Base-by-base conservation (phyloP, 2,797 vertebrate genomes). In the Erethizon dorsatum region DNA sequence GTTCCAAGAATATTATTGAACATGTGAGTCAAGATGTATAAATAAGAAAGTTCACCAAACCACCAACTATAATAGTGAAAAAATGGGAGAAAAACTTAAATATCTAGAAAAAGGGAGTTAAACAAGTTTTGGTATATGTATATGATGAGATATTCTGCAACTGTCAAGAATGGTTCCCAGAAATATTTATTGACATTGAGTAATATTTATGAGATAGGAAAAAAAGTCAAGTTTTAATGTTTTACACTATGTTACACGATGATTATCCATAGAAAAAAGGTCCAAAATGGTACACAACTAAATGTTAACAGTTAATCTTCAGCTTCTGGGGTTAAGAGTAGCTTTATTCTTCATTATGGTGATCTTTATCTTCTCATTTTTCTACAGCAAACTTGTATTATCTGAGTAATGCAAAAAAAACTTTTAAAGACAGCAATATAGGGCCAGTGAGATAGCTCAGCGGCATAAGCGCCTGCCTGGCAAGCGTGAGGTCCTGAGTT, bases 261-360 rank as follows among this genome's bases (percentile, higher is more conserved):
- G 67, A 86, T 69, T 75, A 79, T 67, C 14, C 28, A 54, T 3
- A 47, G 33, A 89, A 83, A 75, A 83, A 67, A 84, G 33, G 24
- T 63, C 63, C 85, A 69, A n/a, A 88, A 54, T 9, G 11, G 15
- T 57, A 65, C 33, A 80, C 1, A 78, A 52, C 15, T 86, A 78
- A 67, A 67, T 65, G 54, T 69, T 56, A 93, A 80, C 5, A 56
- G 59, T 57, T 89, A 41, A 52, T 83, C 50, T 95, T 95, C 90
- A 47, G 45, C 33, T 95, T 10, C 37, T 41, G 63, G 20, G 8
- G 31, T 84, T 93, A 95, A 83, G 15, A 54, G 24, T 52, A 45
- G 26, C 71, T 86, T 91, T 88, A 57, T 71, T 80, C 54, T 94
- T 96, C n/a, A 65, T 93, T 61, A 79, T 93, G 83, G 57, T 91